Evolutionary conservation across 2,888 invertebrate species (phyloP).

Genomic region (Labia minor): DNA sequence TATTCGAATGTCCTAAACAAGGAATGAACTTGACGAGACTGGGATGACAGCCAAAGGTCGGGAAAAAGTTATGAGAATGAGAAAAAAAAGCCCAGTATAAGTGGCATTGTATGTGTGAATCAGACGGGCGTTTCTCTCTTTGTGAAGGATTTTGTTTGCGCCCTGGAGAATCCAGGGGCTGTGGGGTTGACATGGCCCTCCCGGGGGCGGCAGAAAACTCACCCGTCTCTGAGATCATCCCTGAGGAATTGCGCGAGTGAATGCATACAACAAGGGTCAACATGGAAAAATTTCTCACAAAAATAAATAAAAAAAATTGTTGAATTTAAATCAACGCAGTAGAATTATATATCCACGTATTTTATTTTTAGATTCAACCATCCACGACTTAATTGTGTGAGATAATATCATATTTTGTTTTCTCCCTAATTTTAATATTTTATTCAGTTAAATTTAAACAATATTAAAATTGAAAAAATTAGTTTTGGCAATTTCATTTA

Average conservation of each 20-base stretch:
- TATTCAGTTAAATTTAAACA: too few relatives aligned
- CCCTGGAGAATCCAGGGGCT: neutral
- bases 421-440: too few relatives aligned
- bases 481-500: too few relatives aligned
- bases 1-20: neutral
- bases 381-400: too few relatives aligned
- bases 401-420: too few relatives aligned
- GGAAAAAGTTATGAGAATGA: slow-evolving; percentile 3
- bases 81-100: neutral
- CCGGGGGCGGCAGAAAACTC: slow-evolving; percentile 5
- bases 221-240: neutral
- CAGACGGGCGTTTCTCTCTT: slow-evolving; percentile 3
- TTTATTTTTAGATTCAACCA: too few relatives aligned
- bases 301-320: too few relatives aligned
- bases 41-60: slow-evolving; percentile 8
- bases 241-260: slow-evolving; percentile 3
- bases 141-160: slow-evolving; percentile 8
- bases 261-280: neutral
- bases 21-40: neutral
- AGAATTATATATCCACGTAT: too few relatives aligned
- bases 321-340: too few relatives aligned
- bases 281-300: neutral
- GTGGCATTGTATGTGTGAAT: neutral
- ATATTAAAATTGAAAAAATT: too few relatives aligned
- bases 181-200: slow-evolving; percentile 5